A percentile compares a stretch with the other conserved stretches of the same genome.
These are phyloP conservation scores for Sesamia inferens DNA, from an alignment of 2,888 invertebrate species.

Conservation along the genomic window DNA sequence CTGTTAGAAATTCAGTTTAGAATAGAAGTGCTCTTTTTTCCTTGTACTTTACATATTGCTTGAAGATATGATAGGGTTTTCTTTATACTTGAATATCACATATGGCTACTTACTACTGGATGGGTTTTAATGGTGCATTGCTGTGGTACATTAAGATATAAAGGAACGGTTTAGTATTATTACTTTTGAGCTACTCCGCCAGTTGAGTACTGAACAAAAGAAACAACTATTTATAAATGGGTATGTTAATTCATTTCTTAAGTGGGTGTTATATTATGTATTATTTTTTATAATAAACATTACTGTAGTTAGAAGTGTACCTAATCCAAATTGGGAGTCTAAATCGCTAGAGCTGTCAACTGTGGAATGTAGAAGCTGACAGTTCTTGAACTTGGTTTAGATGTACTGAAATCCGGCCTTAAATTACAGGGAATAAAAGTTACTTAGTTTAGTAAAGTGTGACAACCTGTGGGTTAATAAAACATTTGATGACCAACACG, in stretches of 20 bases:
- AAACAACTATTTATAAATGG: neutral
- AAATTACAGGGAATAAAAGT: neutral
- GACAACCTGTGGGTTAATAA: constrained; percentile 24
- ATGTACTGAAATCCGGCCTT: neutral
- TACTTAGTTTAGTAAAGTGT: constrained; percentile 16
- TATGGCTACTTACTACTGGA: constrained; percentile 36
- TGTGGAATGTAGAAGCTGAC: neutral
- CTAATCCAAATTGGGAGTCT: neutral
- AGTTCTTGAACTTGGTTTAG: neutral
- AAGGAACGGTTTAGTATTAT: constrained; percentile 34
- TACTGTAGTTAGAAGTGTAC: neutral
- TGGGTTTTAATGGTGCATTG: constrained; percentile 41
- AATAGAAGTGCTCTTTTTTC: constrained; percentile 45
- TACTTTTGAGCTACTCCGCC: constrained; percentile 31
- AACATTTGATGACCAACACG: constrained; percentile 43
- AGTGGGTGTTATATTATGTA: neutral
- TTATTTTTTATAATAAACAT: neutral
- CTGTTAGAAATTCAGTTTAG: constrained; percentile 59
- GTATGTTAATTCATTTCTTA: constrained; percentile 17
- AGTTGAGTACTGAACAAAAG: constrained; percentile 30
- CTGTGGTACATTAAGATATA: constrained; percentile 46
- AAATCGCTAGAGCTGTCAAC: neutral
- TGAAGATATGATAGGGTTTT: constrained; percentile 37
- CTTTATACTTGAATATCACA: constrained; percentile 41
- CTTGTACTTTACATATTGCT: constrained; percentile 46